Evolutionary conservation across 2,113 vertebrate species (phyloP), one percentile per base, ranked within the genome.

Genomic region (Brachypodius melanocephalos): DNA sequence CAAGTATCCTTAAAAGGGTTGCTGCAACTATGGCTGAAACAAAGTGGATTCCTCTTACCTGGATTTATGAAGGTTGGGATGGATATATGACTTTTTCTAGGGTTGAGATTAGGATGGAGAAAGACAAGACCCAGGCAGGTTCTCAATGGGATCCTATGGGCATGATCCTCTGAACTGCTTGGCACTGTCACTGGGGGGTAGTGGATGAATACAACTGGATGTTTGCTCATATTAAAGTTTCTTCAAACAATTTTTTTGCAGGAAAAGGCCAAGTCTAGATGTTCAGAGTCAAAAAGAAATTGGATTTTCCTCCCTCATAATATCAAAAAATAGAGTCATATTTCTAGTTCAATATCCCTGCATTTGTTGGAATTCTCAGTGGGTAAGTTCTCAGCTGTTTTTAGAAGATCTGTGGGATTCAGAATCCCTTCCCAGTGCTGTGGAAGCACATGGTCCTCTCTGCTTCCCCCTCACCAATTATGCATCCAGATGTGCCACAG

Each of bases 401-500:
- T 67, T 42, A 59, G 25, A 20, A 19, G 28, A 92, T 21, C 36
- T 67, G 9, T 72, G 66, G 38, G 38, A 36, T 43, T 18, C 24
- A 67, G 7, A 1, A 65, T 57, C 13, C 17, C 7, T 52, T 80
- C 25, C 11, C 7, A 61, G 4, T 22, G 4, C 6, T 57, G 5
- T 45, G 32, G 16, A 74, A 67, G 8, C 5, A 22, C 1, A 0
- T 15, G 16, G 7, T 34, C 17, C 7, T 75, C 46, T 26, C 11
- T 52, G n/a, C 1, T 9, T 51, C 8, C 6, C 6, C 16, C 17
- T 45, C 17, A 40, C 8, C 12, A 3, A 0, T 28, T 55, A 1
- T 8, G 1, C 5, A 49, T 38, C 32, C 20, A 21, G 19, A 34
- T n/a, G 11, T 21, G n/a, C 11, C 1, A 15, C 1, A 1, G 11